Conservation (phyloP, 2,888 invertebrate species). For the Stomorhina lunata region DNA sequence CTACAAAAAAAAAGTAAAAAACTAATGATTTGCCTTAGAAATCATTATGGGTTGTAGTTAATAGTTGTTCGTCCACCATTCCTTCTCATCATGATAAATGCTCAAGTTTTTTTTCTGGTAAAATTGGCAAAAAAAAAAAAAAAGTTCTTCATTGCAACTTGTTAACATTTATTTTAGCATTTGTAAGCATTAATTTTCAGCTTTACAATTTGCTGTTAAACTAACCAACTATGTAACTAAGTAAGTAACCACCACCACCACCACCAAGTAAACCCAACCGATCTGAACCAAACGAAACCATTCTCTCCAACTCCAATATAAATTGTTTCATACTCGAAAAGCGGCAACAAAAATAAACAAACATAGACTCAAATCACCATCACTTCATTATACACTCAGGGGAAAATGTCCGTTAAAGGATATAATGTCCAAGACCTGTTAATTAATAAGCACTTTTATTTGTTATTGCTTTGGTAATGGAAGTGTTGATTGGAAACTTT, state of each 20-base stretch:
- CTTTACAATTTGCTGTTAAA: conserved; percentile 61
- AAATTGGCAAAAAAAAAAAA: background rate
- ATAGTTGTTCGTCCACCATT: conserved; percentile 31
- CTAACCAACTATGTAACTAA: conserved; percentile 52
- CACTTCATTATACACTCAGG: conserved; percentile 50
- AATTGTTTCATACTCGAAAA: conserved; percentile 31
- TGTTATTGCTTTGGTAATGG: background rate
- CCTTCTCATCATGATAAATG: conserved; percentile 62
- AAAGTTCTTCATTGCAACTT: conserved; percentile 59
- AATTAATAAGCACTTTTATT: conserved; percentile 20
- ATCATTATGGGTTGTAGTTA: conserved; percentile 31
- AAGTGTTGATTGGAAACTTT: too few species aligned
- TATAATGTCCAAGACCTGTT: conserved; percentile 1
- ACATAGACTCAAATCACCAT: conserved; percentile 45
- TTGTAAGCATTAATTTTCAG: conserved; percentile 68
- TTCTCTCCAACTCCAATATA: conserved; percentile 31
- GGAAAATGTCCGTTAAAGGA: conserved; percentile 42
- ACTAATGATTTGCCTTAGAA: conserved; percentile 62
- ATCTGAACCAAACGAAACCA: too few species aligned
- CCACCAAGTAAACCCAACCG: background rate
- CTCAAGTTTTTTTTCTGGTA: conserved; percentile 24
- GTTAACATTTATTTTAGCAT: conserved; percentile 68
- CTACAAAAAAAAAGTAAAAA: conserved; percentile 45
- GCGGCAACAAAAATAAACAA: background rate
- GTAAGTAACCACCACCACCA: conserved; percentile 33